Evolutionary conservation across 2,888 invertebrate species (phyloP), one percentile per base, ranked within the genome.

Genomic region (Seira musarum): DNA sequence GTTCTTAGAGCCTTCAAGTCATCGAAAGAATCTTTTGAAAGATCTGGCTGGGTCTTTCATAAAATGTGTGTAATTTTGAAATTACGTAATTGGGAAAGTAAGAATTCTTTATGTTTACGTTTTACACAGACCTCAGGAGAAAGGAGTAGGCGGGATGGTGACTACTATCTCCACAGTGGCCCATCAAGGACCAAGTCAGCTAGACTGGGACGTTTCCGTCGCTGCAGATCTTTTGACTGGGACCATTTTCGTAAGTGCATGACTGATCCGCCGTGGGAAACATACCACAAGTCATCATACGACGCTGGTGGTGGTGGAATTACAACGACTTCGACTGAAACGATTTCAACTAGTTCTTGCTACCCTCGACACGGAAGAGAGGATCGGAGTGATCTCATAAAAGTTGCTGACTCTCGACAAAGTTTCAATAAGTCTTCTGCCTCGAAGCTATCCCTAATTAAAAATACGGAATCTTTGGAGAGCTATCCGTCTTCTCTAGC

Each of bases 141-240:
- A 10, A 13, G 22, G 61, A 1, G 5, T 10, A 61, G 21, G 22
- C 10, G 61, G 21, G 17, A 10, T 61, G 17, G 22, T 10, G 21
- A 61, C 21, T 40, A 8, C 13, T 17, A 17, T n/a, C n/a, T 53
- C n/a, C 15, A n/a, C 6, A 15, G 17, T n/a, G n/a, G 64, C 46
- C 49, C 63, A 25, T 73, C 69, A 35, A 69, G 64, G 64, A 75
- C 68, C 30, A 82, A 80, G 70, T 57, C 73, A 19, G 66, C 76
- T 53, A 73, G 66, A 63, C 74, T 80, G 63, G 82, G 69, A 66
- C 72, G 63, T 30, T 77, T 78, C 73, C 82, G 84, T 25, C 82
- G 81, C 40, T 83, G 80, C 63, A 80, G 72, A 73, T 84, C 84
- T 30, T 82, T 84, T 49, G 84, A 84, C 76, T 84, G 84, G 83